Evolutionary conservation across 2,797 vertebrate species (phyloP).

Genomic region (Miichthys miiuy): DNA sequence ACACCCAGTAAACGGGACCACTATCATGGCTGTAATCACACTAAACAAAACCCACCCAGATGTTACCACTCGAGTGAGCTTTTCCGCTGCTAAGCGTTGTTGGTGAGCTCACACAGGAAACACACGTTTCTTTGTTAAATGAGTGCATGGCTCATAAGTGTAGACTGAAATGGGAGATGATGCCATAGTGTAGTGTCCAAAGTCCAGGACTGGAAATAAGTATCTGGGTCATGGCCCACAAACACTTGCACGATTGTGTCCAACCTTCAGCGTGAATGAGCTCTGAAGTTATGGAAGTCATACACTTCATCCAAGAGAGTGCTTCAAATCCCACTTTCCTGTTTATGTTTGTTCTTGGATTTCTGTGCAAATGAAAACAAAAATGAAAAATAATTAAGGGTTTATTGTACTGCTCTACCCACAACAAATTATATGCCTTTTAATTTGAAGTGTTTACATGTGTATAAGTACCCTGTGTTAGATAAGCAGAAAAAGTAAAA

Average conservation of each 20-base stretch:
- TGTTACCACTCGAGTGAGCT: conserved; percentile 11
- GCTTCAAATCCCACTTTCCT: not conserved
- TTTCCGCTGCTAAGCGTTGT: not conserved
- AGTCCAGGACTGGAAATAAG: conserved; percentile 66
- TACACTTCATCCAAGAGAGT: conserved; percentile 45
- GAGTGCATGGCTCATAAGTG: conserved; percentile 35
- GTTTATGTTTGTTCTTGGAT: not conserved
- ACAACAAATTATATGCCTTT: not conserved
- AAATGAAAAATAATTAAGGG: not conserved
- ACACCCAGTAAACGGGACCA: conserved; percentile 26
- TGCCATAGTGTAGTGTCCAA: conserved; percentile 40
- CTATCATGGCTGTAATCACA: conserved; percentile 25
- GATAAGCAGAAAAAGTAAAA: not conserved
- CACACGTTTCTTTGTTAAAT: conserved; percentile 47
- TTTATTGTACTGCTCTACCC: not conserved
- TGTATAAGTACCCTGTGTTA: not conserved
- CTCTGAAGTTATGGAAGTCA: conserved; percentile 71
- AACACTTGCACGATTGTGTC: conserved; percentile 80
- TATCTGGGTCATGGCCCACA: conserved; percentile 78
- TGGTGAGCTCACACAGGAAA: conserved; percentile 20
- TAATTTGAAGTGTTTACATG: not conserved
- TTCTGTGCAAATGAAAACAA: conserved; percentile 4
- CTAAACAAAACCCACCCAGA: conserved; percentile 21
- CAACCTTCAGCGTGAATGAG: conserved; percentile 60
- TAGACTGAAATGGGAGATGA: conserved; percentile 69